These are phyloP conservation scores for Pangasius djambal DNA, from an alignment of 2,797 vertebrate species.

Conservation along the genomic window DNA sequence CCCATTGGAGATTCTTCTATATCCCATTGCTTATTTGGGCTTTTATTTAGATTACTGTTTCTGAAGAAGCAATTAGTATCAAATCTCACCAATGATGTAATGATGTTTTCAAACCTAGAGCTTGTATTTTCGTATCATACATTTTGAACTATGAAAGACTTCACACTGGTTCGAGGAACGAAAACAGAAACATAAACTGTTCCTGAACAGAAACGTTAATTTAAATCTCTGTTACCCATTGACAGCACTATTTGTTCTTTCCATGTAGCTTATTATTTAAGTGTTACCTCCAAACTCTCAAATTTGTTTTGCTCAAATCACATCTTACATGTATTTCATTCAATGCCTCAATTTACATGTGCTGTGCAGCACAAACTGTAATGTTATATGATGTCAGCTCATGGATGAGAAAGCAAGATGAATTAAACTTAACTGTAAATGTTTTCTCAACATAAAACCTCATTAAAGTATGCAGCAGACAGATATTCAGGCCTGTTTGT, in stretches of 20 bases:
- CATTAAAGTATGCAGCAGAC: neutral
- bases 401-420: neutral
- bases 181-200: neutral
- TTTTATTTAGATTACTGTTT: neutral
- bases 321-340: neutral
- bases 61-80: neutral
- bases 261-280: neutral
- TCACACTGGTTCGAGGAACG: neutral
- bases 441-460: neutral
- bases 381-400: neutral
- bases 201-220: neutral
- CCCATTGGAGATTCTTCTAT: neutral
- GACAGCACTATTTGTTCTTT: neutral
- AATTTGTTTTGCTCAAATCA: neutral
- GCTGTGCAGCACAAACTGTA: neutral
- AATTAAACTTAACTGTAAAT: neutral
- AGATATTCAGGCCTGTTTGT: constrained; percentile 12
- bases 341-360: neutral
- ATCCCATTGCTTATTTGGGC: neutral
- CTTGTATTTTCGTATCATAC: neutral
- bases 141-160: neutral
- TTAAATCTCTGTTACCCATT: neutral
- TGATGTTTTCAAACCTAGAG: neutral
- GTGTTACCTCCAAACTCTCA: neutral
- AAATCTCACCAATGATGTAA: neutral